phyloP scores from a whole-genome alignment of 1,140 invertebrate species.

The Akabosia matsudoensis region DNA sequence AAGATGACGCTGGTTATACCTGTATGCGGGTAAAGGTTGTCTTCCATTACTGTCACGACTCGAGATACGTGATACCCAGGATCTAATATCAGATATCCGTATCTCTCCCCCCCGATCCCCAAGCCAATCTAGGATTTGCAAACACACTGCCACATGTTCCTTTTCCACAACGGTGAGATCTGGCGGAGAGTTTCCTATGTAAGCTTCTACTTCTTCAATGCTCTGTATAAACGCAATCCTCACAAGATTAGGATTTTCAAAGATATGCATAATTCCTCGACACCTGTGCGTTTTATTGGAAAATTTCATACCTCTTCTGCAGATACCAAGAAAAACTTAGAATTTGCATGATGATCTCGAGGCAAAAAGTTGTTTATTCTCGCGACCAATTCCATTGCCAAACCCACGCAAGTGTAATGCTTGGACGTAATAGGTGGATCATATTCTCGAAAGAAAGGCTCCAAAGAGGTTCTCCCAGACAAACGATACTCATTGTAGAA shows the following conservation, averaged over 20 bases:
- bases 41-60: constrained; percentile 80
- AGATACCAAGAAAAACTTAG: constrained; percentile 68
- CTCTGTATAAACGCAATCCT: constrained; percentile 32
- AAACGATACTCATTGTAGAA: constrained; percentile 71
- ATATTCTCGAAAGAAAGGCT: constrained; percentile 70
- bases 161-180: constrained; percentile 61
- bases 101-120: constrained; percentile 54
- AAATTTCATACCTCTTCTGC: constrained; percentile 70
- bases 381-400: constrained; percentile 72
- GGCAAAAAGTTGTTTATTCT: constrained; percentile 48
- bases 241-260: neutral
- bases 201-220: constrained; percentile 53
- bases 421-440: constrained; percentile 69
- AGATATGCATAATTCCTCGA: neutral
- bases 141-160: constrained; percentile 81
- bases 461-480: constrained; percentile 57
- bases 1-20: too few species aligned
- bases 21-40: constrained; percentile 78
- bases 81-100: constrained; percentile 75
- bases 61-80: constrained; percentile 84
- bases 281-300: neutral
- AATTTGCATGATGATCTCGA: constrained; percentile 49
- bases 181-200: constrained; percentile 48
- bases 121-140: constrained; percentile 66
- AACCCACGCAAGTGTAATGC: constrained; percentile 82